These are phyloP conservation scores for Oxytorus armatus DNA, from an alignment of 2,888 invertebrate species.

Conservation along the genomic window DNA sequence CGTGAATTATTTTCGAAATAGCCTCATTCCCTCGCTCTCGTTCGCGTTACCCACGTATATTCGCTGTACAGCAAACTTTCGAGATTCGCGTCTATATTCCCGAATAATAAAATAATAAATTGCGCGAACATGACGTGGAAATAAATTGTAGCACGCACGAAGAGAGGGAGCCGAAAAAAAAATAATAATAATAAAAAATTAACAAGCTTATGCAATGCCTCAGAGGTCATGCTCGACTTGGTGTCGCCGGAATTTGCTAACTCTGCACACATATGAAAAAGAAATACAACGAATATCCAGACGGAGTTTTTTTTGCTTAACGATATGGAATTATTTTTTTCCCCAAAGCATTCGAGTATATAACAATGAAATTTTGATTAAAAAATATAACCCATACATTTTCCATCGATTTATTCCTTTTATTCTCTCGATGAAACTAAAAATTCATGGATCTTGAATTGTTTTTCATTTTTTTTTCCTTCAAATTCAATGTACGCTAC, in stretches of 20 bases:
- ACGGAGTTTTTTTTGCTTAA: neutral
- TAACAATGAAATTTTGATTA: too few relatives aligned
- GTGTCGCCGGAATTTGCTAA: slow-evolving; percentile 27
- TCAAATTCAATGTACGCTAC: slow-evolving; percentile 9
- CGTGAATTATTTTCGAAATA: slow-evolving; percentile 48
- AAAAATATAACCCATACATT: too few relatives aligned
- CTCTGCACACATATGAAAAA: slow-evolving; percentile 21
- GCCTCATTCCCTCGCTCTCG: slow-evolving; percentile 36
- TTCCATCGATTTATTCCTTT: too few relatives aligned
- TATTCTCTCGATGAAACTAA: neutral
- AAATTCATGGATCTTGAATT: slow-evolving; percentile 13
- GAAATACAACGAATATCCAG: slow-evolving; percentile 21
- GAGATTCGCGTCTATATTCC: slow-evolving; percentile 16
- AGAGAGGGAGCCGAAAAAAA: neutral
- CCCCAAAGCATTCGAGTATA: too few relatives aligned
- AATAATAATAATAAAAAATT: slow-evolving; percentile 29
- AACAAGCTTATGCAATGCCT: slow-evolving; percentile 39
- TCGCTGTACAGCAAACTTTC: slow-evolving; percentile 14
- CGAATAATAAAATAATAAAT: slow-evolving; percentile 45
- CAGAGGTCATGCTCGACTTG: slow-evolving; percentile 25
- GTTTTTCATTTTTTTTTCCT: slow-evolving; percentile 11
- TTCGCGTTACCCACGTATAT: slow-evolving; percentile 1
- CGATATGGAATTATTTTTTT: slow-evolving; percentile 6
- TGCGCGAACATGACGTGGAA: slow-evolving; percentile 22
- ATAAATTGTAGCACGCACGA: slow-evolving; percentile 28